Evolutionary conservation across 2,888 invertebrate genomes (phyloP).

Genomic region (Scrobipalpa atriplicella): DNA sequence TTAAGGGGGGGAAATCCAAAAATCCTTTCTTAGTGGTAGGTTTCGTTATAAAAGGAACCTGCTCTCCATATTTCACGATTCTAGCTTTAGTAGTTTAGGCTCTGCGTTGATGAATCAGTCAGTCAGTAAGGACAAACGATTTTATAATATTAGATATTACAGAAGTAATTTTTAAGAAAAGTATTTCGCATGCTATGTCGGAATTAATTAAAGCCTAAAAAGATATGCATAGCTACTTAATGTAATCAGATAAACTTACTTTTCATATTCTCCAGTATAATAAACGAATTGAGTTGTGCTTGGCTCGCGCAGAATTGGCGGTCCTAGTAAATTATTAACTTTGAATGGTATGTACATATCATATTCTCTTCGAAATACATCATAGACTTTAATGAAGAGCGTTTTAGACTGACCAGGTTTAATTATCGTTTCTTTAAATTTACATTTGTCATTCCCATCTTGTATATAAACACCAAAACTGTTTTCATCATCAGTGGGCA

Average conservation of each 20-base stretch:
- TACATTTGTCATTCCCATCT: slow-evolving; percentile 65
- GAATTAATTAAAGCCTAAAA: too few relatives aligned
- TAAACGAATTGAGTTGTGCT: slow-evolving; percentile 61
- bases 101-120: too few relatives aligned
- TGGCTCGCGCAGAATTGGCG: slow-evolving; percentile 59
- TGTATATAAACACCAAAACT: slow-evolving; percentile 64
- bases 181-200: too few relatives aligned
- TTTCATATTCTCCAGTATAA: slow-evolving; percentile 61
- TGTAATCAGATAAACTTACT: slow-evolving; percentile 49
- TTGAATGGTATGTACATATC: slow-evolving; percentile 83
- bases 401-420: slow-evolving; percentile 66
- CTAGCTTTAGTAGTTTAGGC: too few relatives aligned
- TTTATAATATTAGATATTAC: too few relatives aligned
- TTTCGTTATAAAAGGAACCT: too few relatives aligned
- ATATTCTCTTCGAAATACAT: slow-evolving; percentile 73
- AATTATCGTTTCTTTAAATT: slow-evolving; percentile 55
- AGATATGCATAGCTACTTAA: background rate
- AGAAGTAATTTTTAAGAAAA: too few relatives aligned
- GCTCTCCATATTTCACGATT: too few relatives aligned
- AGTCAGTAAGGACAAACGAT: too few relatives aligned
- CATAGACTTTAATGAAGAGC: slow-evolving; percentile 66
- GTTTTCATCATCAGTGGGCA: slow-evolving; percentile 65
- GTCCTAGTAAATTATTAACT: slow-evolving; percentile 83
- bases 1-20: too few relatives aligned
- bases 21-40: too few relatives aligned